These are phyloP conservation scores for Vanessa tameamea DNA, from an alignment of 1,140 invertebrate species.

Conservation along the genomic window DNA sequence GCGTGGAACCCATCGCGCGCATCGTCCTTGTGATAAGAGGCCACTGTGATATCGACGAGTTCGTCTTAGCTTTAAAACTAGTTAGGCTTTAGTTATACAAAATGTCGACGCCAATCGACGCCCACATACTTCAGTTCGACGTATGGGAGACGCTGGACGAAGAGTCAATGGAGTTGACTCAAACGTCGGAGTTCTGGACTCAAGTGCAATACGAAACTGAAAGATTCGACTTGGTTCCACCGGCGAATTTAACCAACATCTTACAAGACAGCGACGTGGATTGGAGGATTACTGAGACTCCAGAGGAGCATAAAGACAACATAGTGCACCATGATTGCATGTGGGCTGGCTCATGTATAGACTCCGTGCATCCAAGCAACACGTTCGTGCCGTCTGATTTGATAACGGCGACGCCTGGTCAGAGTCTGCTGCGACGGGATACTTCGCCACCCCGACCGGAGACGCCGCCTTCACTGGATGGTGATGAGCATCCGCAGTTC, in stretches of 20 bases:
- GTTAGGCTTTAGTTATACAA: slow-evolving; percentile 70
- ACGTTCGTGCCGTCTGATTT: slow-evolving; percentile 65
- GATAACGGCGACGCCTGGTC: slow-evolving; percentile 56
- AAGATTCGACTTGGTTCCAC: slow-evolving; percentile 58
- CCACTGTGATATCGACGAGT: slow-evolving; percentile 78
- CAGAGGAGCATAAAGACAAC: slow-evolving; percentile 68
- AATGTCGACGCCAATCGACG: slow-evolving; percentile 69
- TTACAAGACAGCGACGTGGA: slow-evolving; percentile 60
- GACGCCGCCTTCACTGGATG: slow-evolving; percentile 67
- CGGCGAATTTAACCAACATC: slow-evolving; percentile 52
- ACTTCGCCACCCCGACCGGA: slow-evolving; percentile 62
- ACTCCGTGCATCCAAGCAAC: slow-evolving; percentile 63
- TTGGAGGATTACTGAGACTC: slow-evolving; percentile 63
- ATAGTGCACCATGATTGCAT: slow-evolving; percentile 79
- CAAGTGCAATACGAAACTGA: slow-evolving; percentile 70
- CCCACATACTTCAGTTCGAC: slow-evolving; percentile 62
- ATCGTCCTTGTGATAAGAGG: slow-evolving; percentile 79
- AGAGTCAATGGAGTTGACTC: slow-evolving; percentile 62
- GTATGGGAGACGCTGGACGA: slow-evolving; percentile 68
- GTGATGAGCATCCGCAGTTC: slow-evolving; percentile 75
- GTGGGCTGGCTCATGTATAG: slow-evolving; percentile 75
- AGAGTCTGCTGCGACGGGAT: slow-evolving; percentile 63
- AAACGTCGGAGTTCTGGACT: slow-evolving; percentile 71
- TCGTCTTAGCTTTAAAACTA: slow-evolving; percentile 80
- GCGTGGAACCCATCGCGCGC: slow-evolving; percentile 73